Evolutionary conservation across 2,113 vertebrate species (phyloP).

Genomic region (Geothlypis trichas): DNA sequence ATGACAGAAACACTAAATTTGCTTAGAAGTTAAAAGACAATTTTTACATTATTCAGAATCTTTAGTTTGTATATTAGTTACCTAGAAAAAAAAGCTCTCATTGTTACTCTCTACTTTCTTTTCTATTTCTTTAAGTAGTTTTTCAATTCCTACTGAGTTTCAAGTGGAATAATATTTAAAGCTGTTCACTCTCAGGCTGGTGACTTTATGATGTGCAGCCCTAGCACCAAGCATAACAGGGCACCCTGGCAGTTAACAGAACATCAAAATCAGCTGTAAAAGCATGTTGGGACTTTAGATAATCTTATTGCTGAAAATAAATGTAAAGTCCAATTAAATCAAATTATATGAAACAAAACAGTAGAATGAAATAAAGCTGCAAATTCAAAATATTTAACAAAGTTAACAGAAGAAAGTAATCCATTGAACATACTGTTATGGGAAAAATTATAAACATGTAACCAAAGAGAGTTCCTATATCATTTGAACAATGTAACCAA

Average conservation of each 20-base stretch:
- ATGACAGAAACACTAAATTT: not conserved
- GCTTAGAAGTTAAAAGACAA: not conserved
- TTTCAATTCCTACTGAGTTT: not conserved
- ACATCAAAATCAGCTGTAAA: not conserved
- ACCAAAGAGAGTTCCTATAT: conserved; percentile 25
- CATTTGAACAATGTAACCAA: conserved; percentile 60
- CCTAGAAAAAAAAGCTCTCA: not conserved
- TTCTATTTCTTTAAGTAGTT: not conserved
- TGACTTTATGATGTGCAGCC: not conserved
- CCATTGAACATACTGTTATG: conserved; percentile 27
- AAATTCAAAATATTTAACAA: conserved; percentile 2
- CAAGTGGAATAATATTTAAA: not conserved
- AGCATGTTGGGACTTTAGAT: not conserved
- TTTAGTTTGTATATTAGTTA: not conserved
- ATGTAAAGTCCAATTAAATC: not conserved
- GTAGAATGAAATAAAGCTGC: not conserved
- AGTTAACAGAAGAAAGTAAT: conserved; percentile 1
- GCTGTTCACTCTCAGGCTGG: not conserved
- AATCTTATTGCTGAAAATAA: not conserved
- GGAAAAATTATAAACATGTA: conserved; percentile 59
- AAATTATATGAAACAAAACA: not conserved
- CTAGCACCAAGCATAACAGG: not conserved
- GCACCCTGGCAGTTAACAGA: not conserved
- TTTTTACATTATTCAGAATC: not conserved
- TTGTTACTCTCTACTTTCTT: not conserved